Conservation (phyloP, 2,888 invertebrate species). For the Trichopoda pennipes region DNA sequence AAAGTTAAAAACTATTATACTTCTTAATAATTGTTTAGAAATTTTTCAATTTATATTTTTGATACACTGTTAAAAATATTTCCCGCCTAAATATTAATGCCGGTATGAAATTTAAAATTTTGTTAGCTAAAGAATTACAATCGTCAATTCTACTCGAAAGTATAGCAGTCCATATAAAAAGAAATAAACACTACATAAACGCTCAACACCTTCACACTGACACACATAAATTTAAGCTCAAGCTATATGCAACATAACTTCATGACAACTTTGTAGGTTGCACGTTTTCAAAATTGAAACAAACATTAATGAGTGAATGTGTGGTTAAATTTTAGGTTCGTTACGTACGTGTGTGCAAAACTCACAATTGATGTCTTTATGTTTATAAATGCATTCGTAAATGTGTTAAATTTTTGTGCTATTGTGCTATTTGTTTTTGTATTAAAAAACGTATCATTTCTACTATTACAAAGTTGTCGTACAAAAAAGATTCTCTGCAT, state of each 20-base stretch:
- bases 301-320: conserved; percentile 5
- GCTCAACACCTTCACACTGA: not conserved
- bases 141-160: conserved; percentile 9
- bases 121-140: conserved; percentile 26
- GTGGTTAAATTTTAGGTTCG: not conserved
- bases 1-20: no score
- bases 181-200: not conserved
- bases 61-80: not conserved
- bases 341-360: not conserved
- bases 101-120: conserved; percentile 25
- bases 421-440: not conserved
- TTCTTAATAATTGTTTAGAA: no score
- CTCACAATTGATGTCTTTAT: conserved; percentile 39
- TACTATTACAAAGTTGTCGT: conserved; percentile 4
- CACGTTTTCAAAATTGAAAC: conserved; percentile 16
- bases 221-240: not conserved
- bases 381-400: conserved; percentile 29
- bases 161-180: not conserved
- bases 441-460: not conserved
- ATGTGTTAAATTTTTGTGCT: conserved; percentile 35
- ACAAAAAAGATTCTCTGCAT: conserved; percentile 9
- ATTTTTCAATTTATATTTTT: no score
- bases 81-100: not conserved
- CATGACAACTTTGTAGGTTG: not conserved
- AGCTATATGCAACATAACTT: not conserved